Conservation (phyloP, 1,140 invertebrate species). For the Copidosoma floridanum region DNA sequence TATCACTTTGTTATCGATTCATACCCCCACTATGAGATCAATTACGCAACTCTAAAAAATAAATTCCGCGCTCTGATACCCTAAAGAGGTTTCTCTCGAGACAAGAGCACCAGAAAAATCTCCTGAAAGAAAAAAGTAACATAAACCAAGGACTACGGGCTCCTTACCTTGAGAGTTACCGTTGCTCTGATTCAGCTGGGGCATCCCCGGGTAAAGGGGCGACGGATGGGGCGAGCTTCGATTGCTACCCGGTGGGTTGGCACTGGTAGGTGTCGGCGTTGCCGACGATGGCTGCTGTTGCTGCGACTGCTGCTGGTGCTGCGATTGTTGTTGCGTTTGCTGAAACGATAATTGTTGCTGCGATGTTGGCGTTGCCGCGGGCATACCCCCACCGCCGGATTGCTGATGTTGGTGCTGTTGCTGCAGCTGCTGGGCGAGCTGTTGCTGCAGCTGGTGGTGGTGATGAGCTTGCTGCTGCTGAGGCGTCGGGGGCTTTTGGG, state of each 20-base stretch:
- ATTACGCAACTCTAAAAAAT: no score
- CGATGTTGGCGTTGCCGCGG: slow-evolving; percentile 33
- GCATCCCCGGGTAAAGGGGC: slow-evolving; percentile 52
- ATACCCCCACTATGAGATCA: no score
- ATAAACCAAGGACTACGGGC: no score
- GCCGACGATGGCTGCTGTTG: slow-evolving; percentile 34
- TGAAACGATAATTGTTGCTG: slow-evolving; percentile 32
- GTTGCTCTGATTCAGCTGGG: slow-evolving; percentile 48
- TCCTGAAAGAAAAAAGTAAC: no score
- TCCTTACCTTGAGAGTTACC: slow-evolving; percentile 52
- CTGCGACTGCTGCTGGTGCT: no score
- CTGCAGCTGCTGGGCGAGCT: slow-evolving; percentile 34
- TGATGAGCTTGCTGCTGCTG: slow-evolving; percentile 45
- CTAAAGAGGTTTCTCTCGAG: no score
- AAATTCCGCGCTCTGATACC: no score
- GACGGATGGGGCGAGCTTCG: slow-evolving; percentile 57
- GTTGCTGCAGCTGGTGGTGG: slow-evolving; percentile 39
- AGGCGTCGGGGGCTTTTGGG: slow-evolving; percentile 46
- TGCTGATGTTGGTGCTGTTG: slow-evolving; percentile 24
- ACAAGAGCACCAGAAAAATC: no score
- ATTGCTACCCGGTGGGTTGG: slow-evolving; percentile 47
- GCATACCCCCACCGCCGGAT: slow-evolving; percentile 27
- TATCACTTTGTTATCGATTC: no score
- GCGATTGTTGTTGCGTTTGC: no score
- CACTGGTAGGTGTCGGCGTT: slow-evolving; percentile 43